Evolutionary conservation across 2,797 vertebrate genomes (phyloP).

Genomic region (Coranthus polyacanthus): DNA sequence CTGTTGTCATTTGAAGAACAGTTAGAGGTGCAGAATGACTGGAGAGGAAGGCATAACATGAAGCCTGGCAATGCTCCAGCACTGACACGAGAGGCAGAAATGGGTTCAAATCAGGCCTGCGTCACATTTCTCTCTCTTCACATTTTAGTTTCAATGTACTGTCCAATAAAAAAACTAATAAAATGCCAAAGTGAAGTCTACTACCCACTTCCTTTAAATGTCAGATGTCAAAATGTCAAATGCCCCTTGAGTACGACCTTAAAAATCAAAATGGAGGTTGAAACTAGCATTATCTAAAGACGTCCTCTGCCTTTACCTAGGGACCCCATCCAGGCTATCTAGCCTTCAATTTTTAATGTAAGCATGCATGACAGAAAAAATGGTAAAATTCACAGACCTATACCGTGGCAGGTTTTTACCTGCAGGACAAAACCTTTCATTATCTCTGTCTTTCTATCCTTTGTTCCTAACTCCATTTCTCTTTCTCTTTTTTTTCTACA

Average conservation of each 20-base stretch:
- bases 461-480: slow-evolving; percentile 68
- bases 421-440: slow-evolving; percentile 72
- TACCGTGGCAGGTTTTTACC: slow-evolving; percentile 54
- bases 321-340: slow-evolving; percentile 29
- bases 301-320: slow-evolving; percentile 45
- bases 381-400: slow-evolving; percentile 23
- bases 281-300: slow-evolving; percentile 57
- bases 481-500: slow-evolving; percentile 48
- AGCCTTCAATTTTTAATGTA: slow-evolving; percentile 64
- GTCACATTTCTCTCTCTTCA: slow-evolving; percentile 48
- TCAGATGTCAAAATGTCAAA: slow-evolving; percentile 73
- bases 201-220: slow-evolving; percentile 60
- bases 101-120: slow-evolving; percentile 42
- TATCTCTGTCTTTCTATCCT: slow-evolving; percentile 60
- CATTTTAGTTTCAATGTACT: slow-evolving; percentile 42
- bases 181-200: slow-evolving; percentile 61
- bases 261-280: slow-evolving; percentile 66
- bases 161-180: slow-evolving; percentile 27
- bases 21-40: slow-evolving; percentile 39
- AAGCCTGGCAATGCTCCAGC: slow-evolving; percentile 23
- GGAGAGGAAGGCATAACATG: slow-evolving; percentile 25
- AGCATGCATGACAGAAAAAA: slow-evolving; percentile 40
- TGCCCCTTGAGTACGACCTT: slow-evolving; percentile 59
- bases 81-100: slow-evolving; percentile 29
- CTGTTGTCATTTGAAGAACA: slow-evolving; percentile 42